Evolutionary conservation across 1,140 invertebrate species (phyloP), one percentile per base, ranked within the genome.

Genomic region (Formica exsecta): DNA sequence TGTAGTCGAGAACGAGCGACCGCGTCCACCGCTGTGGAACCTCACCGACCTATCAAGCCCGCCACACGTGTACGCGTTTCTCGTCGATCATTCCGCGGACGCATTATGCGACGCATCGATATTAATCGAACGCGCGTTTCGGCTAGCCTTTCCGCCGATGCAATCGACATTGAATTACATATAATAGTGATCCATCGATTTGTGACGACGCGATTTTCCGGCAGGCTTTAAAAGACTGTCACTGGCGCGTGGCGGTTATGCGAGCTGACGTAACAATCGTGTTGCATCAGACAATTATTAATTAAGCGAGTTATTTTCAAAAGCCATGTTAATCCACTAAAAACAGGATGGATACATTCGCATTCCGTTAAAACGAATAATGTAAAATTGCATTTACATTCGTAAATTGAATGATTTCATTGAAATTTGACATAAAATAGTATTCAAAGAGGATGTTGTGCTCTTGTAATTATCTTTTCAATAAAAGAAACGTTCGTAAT

Each of bases 61-160:
- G 36, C 25, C 68, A 29, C 8, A 19, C 38, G 73, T 41, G n/a
- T 62, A 51, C 32, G n/a, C 22, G 41, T 44, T 44, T 48, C 66
- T 74, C 79, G 79, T 83, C n/a, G 68, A 73, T 73, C 79, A 83
- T 74, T 83, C 68, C 8, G 51, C 79, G 79, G 25, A 41, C n/a
- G 68, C 19, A 83, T 83, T 83, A 83, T 73, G 19, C 68, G 79
- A 48, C 68, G 44, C 65, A 44, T 83, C 68, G 79, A 73, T 73
- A 74, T 83, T 83, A 83, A 83, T 83, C 76, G 79, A 54, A 61
- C 79, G 68, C 68, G 68, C 51, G 36, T 71, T 68, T 68, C 32
- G 62, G 44, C 13, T 6, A 36, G 51, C 76, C 41, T 79, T 79
- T 68, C 76, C 44, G 44, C 32, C 41, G 32, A 54, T 25, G n/a